Evolutionary conservation across 1,140 invertebrate genomes (phyloP).

Genomic region (Olivierus martensii): DNA sequence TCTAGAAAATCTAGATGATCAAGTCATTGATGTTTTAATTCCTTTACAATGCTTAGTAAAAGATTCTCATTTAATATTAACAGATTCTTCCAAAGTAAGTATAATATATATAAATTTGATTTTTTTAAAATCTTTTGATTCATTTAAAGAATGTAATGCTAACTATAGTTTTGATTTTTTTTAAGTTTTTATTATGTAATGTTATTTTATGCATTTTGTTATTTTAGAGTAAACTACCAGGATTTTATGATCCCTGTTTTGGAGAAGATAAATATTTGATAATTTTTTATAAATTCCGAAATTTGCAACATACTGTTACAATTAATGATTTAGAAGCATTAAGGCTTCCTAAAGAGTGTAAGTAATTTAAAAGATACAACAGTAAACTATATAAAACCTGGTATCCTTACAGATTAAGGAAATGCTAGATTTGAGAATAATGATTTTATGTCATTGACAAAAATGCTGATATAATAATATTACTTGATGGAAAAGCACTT

Average conservation of each 20-base stretch:
- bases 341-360: constrained; percentile 56
- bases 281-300: constrained; percentile 72
- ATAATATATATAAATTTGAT: background rate
- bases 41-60: constrained; percentile 86
- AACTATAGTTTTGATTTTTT: background rate
- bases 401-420: too few relatives aligned
- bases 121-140: too few relatives aligned
- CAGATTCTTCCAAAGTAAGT: constrained; percentile 70
- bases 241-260: constrained; percentile 92
- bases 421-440: too few relatives aligned
- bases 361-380: constrained; percentile 27
- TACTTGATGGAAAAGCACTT: too few relatives aligned
- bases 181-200: constrained; percentile 17
- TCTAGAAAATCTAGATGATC: constrained; percentile 25
- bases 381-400: too few relatives aligned
- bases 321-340: constrained; percentile 60
- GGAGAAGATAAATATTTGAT: constrained; percentile 81
- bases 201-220: too few relatives aligned
- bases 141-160: too few relatives aligned
- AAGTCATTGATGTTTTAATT: constrained; percentile 81
- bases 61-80: constrained; percentile 70
- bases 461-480: too few relatives aligned
- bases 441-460: too few relatives aligned
- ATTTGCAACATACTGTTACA: constrained; percentile 59
- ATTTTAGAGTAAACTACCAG: constrained; percentile 83